These are phyloP conservation scores for Oeneis ivallda DNA, from an alignment of 2,888 invertebrate species.

Conservation along the genomic window DNA sequence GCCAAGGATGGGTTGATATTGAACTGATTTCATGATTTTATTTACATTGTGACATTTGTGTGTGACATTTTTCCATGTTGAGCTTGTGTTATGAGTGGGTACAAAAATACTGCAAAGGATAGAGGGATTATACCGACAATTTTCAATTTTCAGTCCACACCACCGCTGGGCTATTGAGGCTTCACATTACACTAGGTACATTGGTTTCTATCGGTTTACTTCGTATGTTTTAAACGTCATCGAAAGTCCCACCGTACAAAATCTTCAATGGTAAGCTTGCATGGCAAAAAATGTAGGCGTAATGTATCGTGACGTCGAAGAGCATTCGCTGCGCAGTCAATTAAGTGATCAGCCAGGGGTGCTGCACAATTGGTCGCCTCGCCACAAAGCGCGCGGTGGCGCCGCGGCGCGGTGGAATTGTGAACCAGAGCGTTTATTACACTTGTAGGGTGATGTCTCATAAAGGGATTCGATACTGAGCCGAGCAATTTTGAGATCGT, in stretches of 20 bases:
- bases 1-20: too few relatives aligned
- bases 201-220: too few relatives aligned
- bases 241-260: constrained; percentile 24
- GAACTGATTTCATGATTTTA: too few relatives aligned
- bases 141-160: too few relatives aligned
- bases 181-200: too few relatives aligned
- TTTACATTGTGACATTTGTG: too few relatives aligned
- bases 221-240: too few relatives aligned
- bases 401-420: constrained; percentile 57
- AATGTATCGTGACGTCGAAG: constrained; percentile 52
- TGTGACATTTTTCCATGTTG: too few relatives aligned
- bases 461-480: constrained; percentile 43
- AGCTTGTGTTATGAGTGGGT: too few relatives aligned
- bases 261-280: constrained; percentile 46
- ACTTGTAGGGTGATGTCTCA: constrained; percentile 63
- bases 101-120: too few relatives aligned
- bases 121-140: too few relatives aligned
- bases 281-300: constrained; percentile 29
- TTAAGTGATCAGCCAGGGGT: constrained; percentile 80
- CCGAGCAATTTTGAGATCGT: constrained; percentile 25
- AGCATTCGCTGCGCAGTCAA: constrained; percentile 74
- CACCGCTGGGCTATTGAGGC: too few relatives aligned
- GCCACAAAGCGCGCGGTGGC: constrained; percentile 72
- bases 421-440: constrained; percentile 64
- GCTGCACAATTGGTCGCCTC: constrained; percentile 78